Percentiles rank a stretch among this genome's conserved stretches.
phyloP scores from a whole-genome alignment of 2,113 vertebrate genomes.

The Albula goreensis region DNA sequence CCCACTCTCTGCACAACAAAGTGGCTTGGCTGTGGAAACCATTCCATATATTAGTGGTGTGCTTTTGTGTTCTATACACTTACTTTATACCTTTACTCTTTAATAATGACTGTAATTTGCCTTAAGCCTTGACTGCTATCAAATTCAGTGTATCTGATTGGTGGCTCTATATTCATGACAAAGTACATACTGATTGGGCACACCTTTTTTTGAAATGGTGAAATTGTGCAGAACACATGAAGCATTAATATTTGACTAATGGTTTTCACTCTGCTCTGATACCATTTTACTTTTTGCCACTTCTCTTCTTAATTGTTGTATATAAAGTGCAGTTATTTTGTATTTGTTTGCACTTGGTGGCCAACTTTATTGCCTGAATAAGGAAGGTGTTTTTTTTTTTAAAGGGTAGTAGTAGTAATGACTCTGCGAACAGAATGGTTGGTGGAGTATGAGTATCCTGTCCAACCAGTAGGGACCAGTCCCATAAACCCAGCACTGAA shows the following conservation, averaged over 20 bases:
- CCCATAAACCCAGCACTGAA: too few relatives aligned
- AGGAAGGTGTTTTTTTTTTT: neutral
- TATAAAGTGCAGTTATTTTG: too few relatives aligned
- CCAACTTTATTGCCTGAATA: neutral
- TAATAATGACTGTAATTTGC: neutral
- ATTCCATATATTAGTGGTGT: slow-evolving; percentile 5
- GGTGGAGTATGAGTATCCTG: neutral
- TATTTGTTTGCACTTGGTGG: too few relatives aligned
- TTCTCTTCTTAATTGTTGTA: neutral
- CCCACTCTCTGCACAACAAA: neutral
- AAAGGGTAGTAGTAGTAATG: neutral
- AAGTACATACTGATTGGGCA: neutral
- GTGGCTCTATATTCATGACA: neutral
- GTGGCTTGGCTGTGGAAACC: slow-evolving; percentile 15
- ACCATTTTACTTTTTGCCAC: neutral
- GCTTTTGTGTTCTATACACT: neutral
- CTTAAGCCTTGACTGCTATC: neutral
- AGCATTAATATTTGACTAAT: neutral
- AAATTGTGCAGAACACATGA: neutral
- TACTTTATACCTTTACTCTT: neutral
- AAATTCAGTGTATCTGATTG: neutral
- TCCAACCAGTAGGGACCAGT: neutral
- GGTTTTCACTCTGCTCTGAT: slow-evolving; percentile 4
- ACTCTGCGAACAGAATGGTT: neutral
- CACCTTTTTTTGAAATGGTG: neutral